Base-by-base conservation (phyloP, 92 coral and sea anemone genomes). In the Palythoa caribaeorum region DNA sequence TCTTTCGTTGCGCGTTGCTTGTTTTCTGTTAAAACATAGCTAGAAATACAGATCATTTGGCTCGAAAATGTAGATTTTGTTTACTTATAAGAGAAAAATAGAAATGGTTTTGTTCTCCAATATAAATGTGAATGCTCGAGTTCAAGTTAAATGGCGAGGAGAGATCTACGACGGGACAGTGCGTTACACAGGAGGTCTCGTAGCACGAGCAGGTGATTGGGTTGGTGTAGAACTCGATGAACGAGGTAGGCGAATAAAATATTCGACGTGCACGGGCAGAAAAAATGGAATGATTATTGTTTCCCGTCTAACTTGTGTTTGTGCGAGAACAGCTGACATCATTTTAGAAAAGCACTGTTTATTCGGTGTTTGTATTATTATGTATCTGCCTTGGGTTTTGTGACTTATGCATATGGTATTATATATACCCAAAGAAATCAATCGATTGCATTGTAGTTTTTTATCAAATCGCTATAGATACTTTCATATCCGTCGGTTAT, bases 181-280 rank as follows among this genome's bases (percentile, higher is more conserved):
- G 59, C 88, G 98, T 51, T 97, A 94, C 62, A 93, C 95, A 36
- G 99, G 99, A 9, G 92, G 91, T 44, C 91, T 97, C 48, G 94
- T 97, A 9, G 91, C 96, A 11, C 90, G 93, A 77, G 85, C 93
- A 53, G 99, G 99, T 84, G 96, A 95, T 52, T 97, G 99, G 99
- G 92, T 94, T 78, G 99, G 99, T 19, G 89, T 97, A 10, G 99
- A 97, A 54, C 63, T 97, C 50, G 99, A 97, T 80, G 91, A 94
- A 21, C 88, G 94, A 97, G 99, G 99, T 95, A 71, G 35, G 51
- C 16, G 12, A 6, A 3, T 19, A 14, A 44, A 2, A 73, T 9
- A 1, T 21, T 20, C 38, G 11, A 44, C 50, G 0, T 28, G 28
- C 28, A 44, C 50, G 50, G 13, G 6, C 21, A n/a, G 40, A 37